phyloP scores from a whole-genome alignment of 1,140 invertebrate species.

The Adoxophyes honmai region DNA sequence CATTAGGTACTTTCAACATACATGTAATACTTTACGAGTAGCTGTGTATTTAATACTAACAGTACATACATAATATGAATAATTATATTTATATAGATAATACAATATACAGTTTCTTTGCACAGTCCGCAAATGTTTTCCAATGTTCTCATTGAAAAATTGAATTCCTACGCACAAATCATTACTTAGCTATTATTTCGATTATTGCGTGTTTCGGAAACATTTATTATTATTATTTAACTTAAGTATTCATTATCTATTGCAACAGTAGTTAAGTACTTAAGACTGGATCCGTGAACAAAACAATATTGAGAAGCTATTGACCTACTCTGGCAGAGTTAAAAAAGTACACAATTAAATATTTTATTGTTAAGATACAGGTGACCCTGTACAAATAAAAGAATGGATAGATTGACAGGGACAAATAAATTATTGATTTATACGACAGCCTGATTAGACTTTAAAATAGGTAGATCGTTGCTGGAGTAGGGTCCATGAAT shows the following conservation, averaged over 20 bases:
- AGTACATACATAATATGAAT: slow-evolving; percentile 56
- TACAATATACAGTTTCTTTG: slow-evolving; percentile 59
- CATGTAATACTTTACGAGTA: slow-evolving; percentile 50
- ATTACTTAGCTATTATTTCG: slow-evolving; percentile 10
- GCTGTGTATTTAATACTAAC: slow-evolving; percentile 69
- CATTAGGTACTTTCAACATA: slow-evolving; percentile 59
- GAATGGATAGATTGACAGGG: no score
- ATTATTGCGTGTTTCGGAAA: slow-evolving; percentile 14
- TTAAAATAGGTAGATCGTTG: no score
- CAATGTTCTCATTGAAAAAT: not conserved
- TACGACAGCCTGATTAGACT: no score
- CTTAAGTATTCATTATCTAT: not conserved
- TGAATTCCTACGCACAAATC: slow-evolving; percentile 9
- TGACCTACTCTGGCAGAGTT: no score
- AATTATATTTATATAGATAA: slow-evolving; percentile 50
- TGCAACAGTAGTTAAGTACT: not conserved
- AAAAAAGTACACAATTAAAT: no score
- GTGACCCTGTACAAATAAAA: no score
- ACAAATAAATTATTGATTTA: no score
- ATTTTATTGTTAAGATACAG: no score
- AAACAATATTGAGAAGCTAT: no score
- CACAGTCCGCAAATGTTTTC: slow-evolving; percentile 30
- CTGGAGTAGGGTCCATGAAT: not conserved
- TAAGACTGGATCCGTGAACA: no score
- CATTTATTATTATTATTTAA: slow-evolving; percentile 12